A percentile compares a stretch with the other conserved stretches of the same genome.
Conservation (phyloP, 2,797 vertebrate species). For the Buphagus erythrorhynchus region DNA sequence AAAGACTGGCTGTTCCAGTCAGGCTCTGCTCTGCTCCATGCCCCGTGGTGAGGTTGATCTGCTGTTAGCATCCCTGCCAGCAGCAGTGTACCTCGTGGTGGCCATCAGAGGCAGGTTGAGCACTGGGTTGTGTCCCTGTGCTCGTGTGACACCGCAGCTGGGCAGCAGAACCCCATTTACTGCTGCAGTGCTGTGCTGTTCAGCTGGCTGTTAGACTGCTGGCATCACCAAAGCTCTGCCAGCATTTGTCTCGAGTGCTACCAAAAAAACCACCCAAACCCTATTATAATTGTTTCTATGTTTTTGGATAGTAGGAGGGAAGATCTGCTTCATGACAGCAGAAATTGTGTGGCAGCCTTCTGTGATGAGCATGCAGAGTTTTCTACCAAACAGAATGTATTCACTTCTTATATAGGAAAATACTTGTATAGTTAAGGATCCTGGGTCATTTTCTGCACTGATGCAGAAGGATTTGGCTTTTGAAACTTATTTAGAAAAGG, state of each 20-base stretch:
- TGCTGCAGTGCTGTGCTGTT: not conserved
- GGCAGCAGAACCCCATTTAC: not conserved
- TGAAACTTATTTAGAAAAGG: not conserved
- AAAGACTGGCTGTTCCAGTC: not conserved
- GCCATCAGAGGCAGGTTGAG: not conserved
- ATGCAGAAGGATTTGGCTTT: not conserved
- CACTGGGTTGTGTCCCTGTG: not conserved
- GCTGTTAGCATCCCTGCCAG: not conserved
- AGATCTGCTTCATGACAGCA: not conserved
- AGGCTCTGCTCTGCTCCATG: not conserved
- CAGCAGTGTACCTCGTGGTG: not conserved
- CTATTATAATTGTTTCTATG: not conserved
- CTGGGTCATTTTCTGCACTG: not conserved
- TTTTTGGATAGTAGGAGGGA: not conserved
- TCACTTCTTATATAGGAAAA: not conserved
- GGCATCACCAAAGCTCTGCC: not conserved
- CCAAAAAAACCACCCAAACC: not conserved
- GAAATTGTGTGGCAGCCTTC: not conserved
- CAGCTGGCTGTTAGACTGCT: not conserved
- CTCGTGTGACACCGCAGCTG: accelerated
- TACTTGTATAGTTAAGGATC: not conserved
- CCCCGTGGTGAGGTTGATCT: accelerated
- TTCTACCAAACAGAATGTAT: not conserved
- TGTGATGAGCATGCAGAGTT: not conserved
- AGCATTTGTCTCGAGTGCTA: not conserved